Evolutionary conservation across 2,888 invertebrate genomes (phyloP).

Genomic region (Tubulanus polymorphus): DNA sequence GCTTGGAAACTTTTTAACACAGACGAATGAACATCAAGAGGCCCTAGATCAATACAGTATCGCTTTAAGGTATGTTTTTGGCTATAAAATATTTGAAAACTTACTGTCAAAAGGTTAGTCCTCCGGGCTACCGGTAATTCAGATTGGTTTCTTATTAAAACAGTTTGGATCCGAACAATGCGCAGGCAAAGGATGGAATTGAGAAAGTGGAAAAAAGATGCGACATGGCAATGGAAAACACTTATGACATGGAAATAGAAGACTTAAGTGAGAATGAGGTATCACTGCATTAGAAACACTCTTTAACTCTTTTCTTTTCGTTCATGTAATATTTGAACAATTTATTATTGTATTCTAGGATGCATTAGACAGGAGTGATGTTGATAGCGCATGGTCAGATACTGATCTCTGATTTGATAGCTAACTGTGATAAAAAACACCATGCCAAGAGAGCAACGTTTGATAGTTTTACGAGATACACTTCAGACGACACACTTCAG

Average conservation of each 20-base stretch:
- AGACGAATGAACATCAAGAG: slow-evolving; percentile 64
- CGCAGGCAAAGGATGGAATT: slow-evolving; percentile 64
- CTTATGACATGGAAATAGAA: slow-evolving; percentile 43
- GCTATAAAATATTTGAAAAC: no score
- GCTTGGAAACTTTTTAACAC: slow-evolving; percentile 63
- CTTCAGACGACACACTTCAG: no score
- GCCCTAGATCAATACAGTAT: slow-evolving; percentile 67
- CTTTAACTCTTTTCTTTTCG: slow-evolving; percentile 3
- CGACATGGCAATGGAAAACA: slow-evolving; percentile 26
- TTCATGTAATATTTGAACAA: not conserved
- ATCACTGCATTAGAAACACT: slow-evolving; percentile 7
- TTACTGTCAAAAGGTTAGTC: no score
- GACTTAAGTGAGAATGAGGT: slow-evolving; percentile 50
- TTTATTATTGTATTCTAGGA: slow-evolving; percentile 24
- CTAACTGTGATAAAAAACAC: no score
- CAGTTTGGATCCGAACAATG: slow-evolving; percentile 65
- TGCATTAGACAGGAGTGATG: slow-evolving; percentile 43
- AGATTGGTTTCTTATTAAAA: not conserved
- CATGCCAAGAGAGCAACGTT: no score
- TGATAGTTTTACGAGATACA: no score
- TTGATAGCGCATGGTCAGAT: slow-evolving; percentile 45
- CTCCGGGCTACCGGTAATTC: not conserved
- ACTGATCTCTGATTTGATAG: slow-evolving; percentile 34
- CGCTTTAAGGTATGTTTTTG: slow-evolving; percentile 60
- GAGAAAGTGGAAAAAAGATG: slow-evolving; percentile 59